Conservation (phyloP, 2,113 vertebrate species). For the Calonectris borealis region DNA sequence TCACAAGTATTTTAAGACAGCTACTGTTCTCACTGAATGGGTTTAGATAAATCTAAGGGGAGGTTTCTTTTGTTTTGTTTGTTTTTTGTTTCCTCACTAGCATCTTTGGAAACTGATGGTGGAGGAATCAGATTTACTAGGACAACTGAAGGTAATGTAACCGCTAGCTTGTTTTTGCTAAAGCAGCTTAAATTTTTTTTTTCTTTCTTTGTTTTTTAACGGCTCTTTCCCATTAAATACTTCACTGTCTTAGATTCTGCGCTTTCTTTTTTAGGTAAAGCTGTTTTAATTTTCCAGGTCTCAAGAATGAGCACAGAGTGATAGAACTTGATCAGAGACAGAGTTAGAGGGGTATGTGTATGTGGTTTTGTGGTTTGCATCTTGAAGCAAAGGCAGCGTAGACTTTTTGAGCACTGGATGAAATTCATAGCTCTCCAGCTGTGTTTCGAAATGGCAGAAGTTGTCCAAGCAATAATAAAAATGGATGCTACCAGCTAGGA, state of each 20-base stretch:
- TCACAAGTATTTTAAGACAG: not conserved
- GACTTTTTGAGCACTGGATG: not conserved
- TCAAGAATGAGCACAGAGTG: not conserved
- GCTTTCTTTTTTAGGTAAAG: not conserved
- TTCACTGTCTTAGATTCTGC: not conserved
- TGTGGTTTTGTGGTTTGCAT: not conserved
- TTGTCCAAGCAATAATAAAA: not conserved
- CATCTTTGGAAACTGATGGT: conserved; percentile 99
- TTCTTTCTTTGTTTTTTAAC: not conserved
- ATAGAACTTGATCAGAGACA: not conserved
- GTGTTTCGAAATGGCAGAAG: not conserved
- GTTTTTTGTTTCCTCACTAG: conserved; percentile 69
- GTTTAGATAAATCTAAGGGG: not conserved
- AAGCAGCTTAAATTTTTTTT: not conserved
- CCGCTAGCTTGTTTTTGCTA: not conserved
- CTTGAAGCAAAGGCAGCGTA: not conserved
- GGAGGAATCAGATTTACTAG: conserved; percentile 92
- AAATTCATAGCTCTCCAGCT: not conserved
- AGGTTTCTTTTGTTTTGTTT: not conserved
- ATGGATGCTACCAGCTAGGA: not conserved
- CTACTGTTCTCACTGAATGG: not conserved
- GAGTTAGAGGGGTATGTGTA: not conserved
- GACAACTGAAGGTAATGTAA: conserved; percentile 90
- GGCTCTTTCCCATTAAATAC: not conserved
- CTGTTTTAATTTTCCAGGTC: not conserved